Conservation (phyloP, 2,888 invertebrate genomes). For the Diplolepis rosae region DNA sequence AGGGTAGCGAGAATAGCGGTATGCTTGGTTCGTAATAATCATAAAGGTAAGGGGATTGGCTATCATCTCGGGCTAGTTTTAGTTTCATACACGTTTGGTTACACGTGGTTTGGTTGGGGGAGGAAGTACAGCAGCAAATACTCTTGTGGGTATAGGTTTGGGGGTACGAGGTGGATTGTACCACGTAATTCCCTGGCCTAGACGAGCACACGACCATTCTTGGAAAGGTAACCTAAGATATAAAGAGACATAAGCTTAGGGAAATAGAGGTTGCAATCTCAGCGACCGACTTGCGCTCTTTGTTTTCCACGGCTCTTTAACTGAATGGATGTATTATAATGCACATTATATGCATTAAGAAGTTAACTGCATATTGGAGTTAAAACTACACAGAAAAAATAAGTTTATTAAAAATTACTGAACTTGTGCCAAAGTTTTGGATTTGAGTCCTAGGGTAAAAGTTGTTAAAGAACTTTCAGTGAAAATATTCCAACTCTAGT, state of each 20-base stretch:
- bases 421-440: too few species aligned
- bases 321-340: conserved; percentile 56
- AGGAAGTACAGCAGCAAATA: conserved; percentile 38
- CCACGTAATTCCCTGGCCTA: conserved; percentile 42
- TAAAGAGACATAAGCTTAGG: conserved; percentile 49
- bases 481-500: too few species aligned
- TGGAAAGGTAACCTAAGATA: conserved; percentile 40
- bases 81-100: conserved; percentile 10
- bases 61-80: conserved; percentile 54
- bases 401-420: too few species aligned
- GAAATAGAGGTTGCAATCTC: conserved; percentile 62
- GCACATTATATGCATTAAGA: conserved; percentile 8
- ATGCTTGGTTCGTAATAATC: conserved; percentile 60
- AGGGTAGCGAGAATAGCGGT: conserved; percentile 34
- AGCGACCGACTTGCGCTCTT: conserved; percentile 34
- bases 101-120: conserved; percentile 22
- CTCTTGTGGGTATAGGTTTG: conserved; percentile 33
- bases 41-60: conserved; percentile 66
- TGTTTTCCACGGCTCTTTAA: neutral
- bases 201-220: conserved; percentile 35
- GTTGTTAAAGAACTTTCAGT: too few species aligned
- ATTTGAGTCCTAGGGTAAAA: too few species aligned
- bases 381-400: conserved; percentile 44
- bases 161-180: conserved; percentile 38
- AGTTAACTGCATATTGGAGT: conserved; percentile 60